A percentile compares a stretch with the other conserved stretches of the same genome.
Evolutionary conservation across 2,113 vertebrate genomes (phyloP).

Genomic region (Labrus mixtus): DNA sequence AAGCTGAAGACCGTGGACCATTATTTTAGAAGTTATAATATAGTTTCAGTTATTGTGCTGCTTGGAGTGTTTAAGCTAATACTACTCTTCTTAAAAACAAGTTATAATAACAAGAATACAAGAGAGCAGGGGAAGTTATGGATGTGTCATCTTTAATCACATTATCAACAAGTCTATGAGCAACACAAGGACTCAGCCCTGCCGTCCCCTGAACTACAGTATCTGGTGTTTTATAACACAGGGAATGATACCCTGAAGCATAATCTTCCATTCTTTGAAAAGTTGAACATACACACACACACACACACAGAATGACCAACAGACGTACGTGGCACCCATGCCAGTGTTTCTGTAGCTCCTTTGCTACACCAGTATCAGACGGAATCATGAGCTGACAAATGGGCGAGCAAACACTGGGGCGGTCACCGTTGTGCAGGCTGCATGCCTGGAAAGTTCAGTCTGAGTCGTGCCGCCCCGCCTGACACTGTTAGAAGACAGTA

Average conservation of each 20-base stretch:
- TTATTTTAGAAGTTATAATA: too few species aligned
- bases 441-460: constrained; percentile 78
- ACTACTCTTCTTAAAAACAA: too few species aligned
- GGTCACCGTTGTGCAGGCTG: constrained; percentile 46
- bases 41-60: background rate
- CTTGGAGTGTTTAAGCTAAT: too few species aligned
- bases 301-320: constrained; percentile 42
- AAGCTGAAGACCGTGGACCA: too few species aligned
- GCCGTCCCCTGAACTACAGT: constrained; percentile 49
- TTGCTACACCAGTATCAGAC: constrained; percentile 46
- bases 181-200: constrained; percentile 39
- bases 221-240: constrained; percentile 61
- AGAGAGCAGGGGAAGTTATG: constrained; percentile 7
- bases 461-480: constrained; percentile 47
- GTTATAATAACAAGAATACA: constrained; percentile 15
- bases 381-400: constrained; percentile 32
- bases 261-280: constrained; percentile 33
- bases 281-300: constrained; percentile 40
- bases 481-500: constrained; percentile 41
- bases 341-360: constrained; percentile 45
- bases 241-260: constrained; percentile 35
- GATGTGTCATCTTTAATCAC: constrained; percentile 68
- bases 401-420: constrained; percentile 33
- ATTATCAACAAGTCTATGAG: constrained; percentile 56
- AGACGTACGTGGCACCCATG: constrained; percentile 22